Percentiles rank a stretch among this genome's conserved stretches.
These are phyloP conservation scores for Protophormia terraenovae DNA, from an alignment of 2,888 invertebrate genomes.

Conservation along the genomic window DNA sequence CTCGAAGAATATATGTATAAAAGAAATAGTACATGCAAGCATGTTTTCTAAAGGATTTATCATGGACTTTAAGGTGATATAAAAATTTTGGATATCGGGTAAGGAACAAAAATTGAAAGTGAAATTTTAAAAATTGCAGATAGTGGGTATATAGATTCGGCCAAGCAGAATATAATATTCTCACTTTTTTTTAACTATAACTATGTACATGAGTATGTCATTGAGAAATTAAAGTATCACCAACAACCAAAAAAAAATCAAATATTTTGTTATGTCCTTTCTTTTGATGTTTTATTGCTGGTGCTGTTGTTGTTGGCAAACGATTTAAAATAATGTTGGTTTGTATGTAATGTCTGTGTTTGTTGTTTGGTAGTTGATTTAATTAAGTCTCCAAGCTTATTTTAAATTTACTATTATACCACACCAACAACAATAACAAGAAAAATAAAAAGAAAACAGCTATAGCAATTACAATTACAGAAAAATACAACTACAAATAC, in stretches of 20 bases:
- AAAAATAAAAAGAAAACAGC: not conserved
- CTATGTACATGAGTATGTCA: not conserved
- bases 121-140: too few species aligned
- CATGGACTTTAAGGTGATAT: too few species aligned
- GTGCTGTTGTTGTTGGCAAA: not conserved
- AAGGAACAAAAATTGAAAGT: too few species aligned
- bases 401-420: conserved; percentile 25
- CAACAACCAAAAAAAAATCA: not conserved
- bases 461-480: not conserved
- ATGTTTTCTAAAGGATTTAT: too few species aligned
- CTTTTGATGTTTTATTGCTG: conserved; percentile 12
- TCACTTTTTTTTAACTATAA: not conserved
- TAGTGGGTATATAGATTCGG: too few species aligned
- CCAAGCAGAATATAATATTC: too few species aligned
- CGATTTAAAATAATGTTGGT: not conserved
- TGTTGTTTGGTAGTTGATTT: conserved; percentile 61
- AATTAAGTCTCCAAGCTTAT: conserved; percentile 63
- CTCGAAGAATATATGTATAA: too few species aligned
- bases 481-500: not conserved
- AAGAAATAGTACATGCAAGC: too few species aligned
- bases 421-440: conserved; percentile 13
- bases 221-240: not conserved
- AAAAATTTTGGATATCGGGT: too few species aligned
- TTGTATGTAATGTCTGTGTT: not conserved
- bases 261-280: conserved; percentile 44